Conservation (phyloP, 2,797 vertebrate species). For the Gila robusta region DNA sequence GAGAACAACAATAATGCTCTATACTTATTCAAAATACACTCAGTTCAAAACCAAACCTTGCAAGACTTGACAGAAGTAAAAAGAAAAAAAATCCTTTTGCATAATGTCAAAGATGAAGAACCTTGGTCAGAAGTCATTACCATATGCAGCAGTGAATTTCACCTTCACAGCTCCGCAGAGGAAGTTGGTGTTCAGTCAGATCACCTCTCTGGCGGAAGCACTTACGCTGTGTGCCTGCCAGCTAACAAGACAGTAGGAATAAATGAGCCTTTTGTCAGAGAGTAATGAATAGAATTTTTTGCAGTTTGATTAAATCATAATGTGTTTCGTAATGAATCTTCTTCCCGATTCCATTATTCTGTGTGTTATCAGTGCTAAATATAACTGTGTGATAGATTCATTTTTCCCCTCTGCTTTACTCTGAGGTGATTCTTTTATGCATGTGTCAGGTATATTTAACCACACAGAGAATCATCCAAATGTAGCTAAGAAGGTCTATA, state of each 20-base stretch:
- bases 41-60: background rate
- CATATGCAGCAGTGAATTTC: constrained; percentile 38
- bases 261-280: constrained; percentile 72
- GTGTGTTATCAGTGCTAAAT: constrained; percentile 81
- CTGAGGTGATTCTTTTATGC: constrained; percentile 66
- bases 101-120: constrained; percentile 34
- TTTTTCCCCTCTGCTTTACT: constrained; percentile 74
- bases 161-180: constrained; percentile 42
- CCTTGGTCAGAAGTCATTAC: constrained; percentile 39
- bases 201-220: constrained; percentile 38
- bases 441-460: constrained; percentile 79
- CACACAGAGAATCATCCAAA: constrained; percentile 70
- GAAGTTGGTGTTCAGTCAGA: constrained; percentile 44
- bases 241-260: constrained; percentile 62
- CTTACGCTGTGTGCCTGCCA: constrained; percentile 47
- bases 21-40: background rate
- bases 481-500: constrained; percentile 62
- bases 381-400: constrained; percentile 84
- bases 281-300: constrained; percentile 77
- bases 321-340: constrained; percentile 82
- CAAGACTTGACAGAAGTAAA: background rate
- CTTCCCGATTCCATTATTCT: constrained; percentile 78
- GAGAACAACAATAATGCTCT: background rate
- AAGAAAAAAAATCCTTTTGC: background rate
- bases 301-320: constrained; percentile 85